Base-by-base conservation (phyloP, 2,113 vertebrate species). In the Phaethornis superciliosus region DNA sequence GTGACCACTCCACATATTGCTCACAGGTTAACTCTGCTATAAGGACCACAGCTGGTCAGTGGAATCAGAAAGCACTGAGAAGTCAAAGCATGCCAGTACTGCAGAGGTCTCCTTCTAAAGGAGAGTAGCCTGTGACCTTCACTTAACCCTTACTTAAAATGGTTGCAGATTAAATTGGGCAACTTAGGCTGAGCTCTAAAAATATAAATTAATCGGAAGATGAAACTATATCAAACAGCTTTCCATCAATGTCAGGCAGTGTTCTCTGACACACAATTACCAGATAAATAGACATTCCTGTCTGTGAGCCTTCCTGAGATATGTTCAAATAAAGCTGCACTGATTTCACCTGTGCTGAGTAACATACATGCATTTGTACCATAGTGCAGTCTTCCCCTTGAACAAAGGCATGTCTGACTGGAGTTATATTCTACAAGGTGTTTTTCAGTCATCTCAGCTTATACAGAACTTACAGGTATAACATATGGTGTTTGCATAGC, bases 101-200 rank as follows among this genome's bases (percentile, higher is more conserved):
- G 80, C 88, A 90, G 89, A 88, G 75, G 79, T 80, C 96, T 95
- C 74, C 55, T 67, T 94, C 79, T 94, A 95, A 96, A 95, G 93
- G 51, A 95, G 84, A 90, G 90, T 92, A 84, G 88, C 86, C 95
- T 75, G 88, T 86, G 81, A 95, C 95, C 97, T 94, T 96, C 94
- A 93, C 88, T 97, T 96, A 96, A 92, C 96, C 94, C 86, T 62
- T 91, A 64, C 74, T 96, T 95, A 72, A 94, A 93, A 94, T 92
- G 68, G 85, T 96, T 97, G 90, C 71, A 93, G 94, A 97, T 96
- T 91, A 94, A 95, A 75, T 93, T 84, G 77, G 62, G 81, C 60
- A 75, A 87, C 87, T 81, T 93, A 89, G 87, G 56, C 81, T 60
- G 65, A 81, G 80, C 87, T 83, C 68, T 81, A 63, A 94, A 97